A percentile compares a stretch with the other conserved stretches of the same genome.
phyloP scores from a whole-genome alignment of 2,797 vertebrate species.

The Nannoperca obscura region DNA sequence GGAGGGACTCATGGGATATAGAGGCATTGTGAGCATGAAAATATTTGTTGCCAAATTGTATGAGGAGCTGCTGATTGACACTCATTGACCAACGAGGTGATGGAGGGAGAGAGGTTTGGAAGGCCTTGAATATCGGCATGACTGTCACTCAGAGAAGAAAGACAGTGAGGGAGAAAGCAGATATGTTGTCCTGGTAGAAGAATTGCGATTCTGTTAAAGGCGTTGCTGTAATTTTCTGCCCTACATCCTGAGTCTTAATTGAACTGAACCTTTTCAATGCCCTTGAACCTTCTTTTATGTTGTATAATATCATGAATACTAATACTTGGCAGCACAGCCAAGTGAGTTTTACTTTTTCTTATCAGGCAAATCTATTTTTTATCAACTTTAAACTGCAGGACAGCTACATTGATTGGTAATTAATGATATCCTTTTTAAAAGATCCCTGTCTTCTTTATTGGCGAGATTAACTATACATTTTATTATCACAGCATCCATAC shows the following conservation, averaged over 20 bases:
- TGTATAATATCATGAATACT: constrained; percentile 25
- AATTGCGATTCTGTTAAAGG: constrained; percentile 16
- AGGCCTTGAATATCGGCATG: constrained; percentile 61
- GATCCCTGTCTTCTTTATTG: background rate
- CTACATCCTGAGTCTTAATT: background rate
- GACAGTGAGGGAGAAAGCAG: constrained; percentile 15
- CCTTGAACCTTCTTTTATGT: background rate
- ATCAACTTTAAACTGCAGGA: constrained; percentile 31
- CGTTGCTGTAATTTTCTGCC: constrained; percentile 2
- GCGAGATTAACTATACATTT: constrained; percentile 8
- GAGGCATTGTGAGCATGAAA: constrained; percentile 80
- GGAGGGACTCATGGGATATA: constrained; percentile 34
- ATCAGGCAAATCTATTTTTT: constrained; percentile 14
- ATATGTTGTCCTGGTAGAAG: constrained; percentile 1
- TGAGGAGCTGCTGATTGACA: constrained; percentile 87
- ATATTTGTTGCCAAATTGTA: constrained; percentile 87
- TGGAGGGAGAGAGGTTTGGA: constrained; percentile 58
- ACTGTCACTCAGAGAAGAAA: constrained; percentile 67
- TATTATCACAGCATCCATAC: constrained; percentile 29
- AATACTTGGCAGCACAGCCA: background rate
- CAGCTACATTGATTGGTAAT: constrained; percentile 50
- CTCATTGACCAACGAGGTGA: constrained; percentile 83
- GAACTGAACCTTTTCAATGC: constrained; percentile 17
- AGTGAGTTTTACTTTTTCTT: background rate
- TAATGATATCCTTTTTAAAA: constrained; percentile 30